These are phyloP conservation scores for Pangasius larnaudii DNA, from an alignment of 2,797 vertebrate genomes.

Conservation along the genomic window DNA sequence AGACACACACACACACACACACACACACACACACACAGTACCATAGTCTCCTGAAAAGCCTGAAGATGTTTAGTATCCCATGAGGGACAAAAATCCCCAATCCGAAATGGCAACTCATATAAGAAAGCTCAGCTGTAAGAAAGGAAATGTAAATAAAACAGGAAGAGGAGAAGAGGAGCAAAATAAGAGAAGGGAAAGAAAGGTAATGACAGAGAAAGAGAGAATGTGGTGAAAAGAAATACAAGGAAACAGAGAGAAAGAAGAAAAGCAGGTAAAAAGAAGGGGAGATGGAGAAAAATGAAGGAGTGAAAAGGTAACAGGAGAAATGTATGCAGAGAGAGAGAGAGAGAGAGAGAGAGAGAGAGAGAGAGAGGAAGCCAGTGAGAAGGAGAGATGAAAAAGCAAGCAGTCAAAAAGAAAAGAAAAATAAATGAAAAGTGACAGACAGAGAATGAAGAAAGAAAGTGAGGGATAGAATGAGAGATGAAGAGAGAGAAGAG, in stretches of 20 bases:
- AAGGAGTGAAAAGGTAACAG: neutral
- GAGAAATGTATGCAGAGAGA: neutral
- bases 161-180: neutral
- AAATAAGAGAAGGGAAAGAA: neutral
- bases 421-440: no score
- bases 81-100: neutral
- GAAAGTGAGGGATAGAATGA: neutral
- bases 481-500: neutral
- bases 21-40: neutral
- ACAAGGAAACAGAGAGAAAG: neutral
- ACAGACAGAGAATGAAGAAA: neutral
- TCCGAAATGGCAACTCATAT: neutral
- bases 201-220: neutral
- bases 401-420: no score
- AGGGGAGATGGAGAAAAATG: neutral
- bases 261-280: neutral
- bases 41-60: neutral
- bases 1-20: neutral
- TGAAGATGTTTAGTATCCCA: neutral
- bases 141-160: neutral
- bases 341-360: neutral
- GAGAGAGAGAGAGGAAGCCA: no score
- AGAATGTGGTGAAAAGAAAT: neutral
- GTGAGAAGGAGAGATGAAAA: no score
- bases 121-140: neutral